Evolutionary conservation across 2,797 vertebrate genomes (phyloP).

Genomic region (Anomalospiza imberbis): DNA sequence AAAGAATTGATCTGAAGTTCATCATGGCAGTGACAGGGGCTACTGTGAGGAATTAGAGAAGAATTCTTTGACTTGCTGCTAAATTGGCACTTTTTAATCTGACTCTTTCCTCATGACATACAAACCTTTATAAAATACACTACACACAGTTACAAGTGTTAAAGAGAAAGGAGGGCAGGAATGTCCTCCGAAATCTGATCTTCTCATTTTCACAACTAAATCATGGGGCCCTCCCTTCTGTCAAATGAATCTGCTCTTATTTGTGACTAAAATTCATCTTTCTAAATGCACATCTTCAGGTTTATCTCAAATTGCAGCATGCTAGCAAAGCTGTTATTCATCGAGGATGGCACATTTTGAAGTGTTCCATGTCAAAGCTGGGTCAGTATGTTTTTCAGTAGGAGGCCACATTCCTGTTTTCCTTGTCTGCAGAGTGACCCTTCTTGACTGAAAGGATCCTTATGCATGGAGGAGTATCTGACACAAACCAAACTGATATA

Average conservation of each 20-base stretch:
- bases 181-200: not conserved
- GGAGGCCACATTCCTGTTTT: not conserved
- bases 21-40: not conserved
- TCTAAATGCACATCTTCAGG: not conserved
- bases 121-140: not conserved
- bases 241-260: not conserved
- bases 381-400: not conserved
- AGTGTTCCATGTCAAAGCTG: not conserved
- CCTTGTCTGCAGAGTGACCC: not conserved
- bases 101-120: not conserved
- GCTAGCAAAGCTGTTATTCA: not conserved
- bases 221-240: not conserved
- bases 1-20: not conserved
- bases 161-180: not conserved
- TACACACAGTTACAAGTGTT: not conserved
- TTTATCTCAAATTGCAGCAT: not conserved
- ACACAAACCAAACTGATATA: not conserved
- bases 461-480: not conserved
- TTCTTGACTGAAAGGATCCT: not conserved
- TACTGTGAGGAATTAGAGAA: not conserved
- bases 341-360: not conserved
- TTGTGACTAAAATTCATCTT: not conserved
- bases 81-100: not conserved
- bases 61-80: not conserved
- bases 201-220: not conserved